phyloP scores from a whole-genome alignment of 2,888 invertebrate genomes.

The Cerceris rybyensis region DNA sequence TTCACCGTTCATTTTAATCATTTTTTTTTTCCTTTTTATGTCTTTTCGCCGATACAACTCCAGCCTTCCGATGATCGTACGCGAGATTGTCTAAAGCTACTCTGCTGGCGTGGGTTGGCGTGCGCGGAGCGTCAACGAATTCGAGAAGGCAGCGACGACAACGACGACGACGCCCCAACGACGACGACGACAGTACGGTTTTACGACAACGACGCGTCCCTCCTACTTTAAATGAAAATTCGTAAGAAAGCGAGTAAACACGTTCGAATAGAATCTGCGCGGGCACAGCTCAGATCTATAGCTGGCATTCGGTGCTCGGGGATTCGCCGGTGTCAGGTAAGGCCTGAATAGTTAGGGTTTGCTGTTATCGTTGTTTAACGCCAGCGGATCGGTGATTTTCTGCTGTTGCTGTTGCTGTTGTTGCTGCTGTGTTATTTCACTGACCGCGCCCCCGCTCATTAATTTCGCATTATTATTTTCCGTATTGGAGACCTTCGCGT shows the following conservation, averaged over 20 bases:
- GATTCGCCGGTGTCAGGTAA: conserved; percentile 76
- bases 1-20: not conserved
- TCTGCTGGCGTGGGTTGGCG: conserved; percentile 35
- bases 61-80: conserved; percentile 37
- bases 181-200: conserved; percentile 7
- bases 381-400: conserved; percentile 75
- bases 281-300: conserved; percentile 73
- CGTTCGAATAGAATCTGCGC: conserved; percentile 77
- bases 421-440: conserved; percentile 70
- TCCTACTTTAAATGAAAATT: conserved; percentile 79
- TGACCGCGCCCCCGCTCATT: conserved; percentile 80
- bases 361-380: conserved; percentile 79
- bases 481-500: conserved; percentile 80
- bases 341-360: conserved; percentile 82
- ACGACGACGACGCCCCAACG: conserved; percentile 14
- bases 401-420: conserved; percentile 61
- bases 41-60: conserved; percentile 24
- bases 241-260: conserved; percentile 79
- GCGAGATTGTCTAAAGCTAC: conserved; percentile 65
- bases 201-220: conserved; percentile 22
- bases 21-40: conserved; percentile 1
- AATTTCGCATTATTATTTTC: conserved; percentile 80
- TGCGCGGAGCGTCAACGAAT: conserved; percentile 41
- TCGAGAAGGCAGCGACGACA: conserved; percentile 33
- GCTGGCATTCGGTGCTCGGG: conserved; percentile 62